phyloP scores from a whole-genome alignment of 2,797 vertebrate genomes.

The Urocyon cinereoargenteus region DNA sequence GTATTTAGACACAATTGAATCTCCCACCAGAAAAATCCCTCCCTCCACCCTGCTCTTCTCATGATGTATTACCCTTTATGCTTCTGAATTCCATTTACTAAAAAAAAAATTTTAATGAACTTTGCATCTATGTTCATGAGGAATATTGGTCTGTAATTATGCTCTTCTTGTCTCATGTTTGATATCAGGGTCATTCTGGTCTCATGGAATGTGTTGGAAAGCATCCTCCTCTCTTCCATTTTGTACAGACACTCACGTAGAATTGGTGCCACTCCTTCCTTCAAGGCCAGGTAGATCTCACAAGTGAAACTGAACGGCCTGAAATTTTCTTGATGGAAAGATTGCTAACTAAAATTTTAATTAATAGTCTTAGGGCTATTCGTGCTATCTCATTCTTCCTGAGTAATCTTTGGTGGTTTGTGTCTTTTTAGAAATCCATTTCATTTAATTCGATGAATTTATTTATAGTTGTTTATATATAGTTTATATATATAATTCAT shows the following conservation, averaged over 20 bases:
- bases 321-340: neutral
- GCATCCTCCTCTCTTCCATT: neutral
- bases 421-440: neutral
- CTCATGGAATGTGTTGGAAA: neutral
- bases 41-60: neutral
- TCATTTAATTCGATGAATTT: neutral
- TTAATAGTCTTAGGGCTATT: neutral
- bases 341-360: neutral
- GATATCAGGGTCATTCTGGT: neutral
- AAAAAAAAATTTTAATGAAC: neutral
- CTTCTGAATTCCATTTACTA: neutral
- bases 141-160: neutral
- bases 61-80: neutral
- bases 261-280: neutral
- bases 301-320: neutral
- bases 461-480: neutral
- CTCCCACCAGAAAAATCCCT: neutral
- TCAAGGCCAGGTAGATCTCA: neutral
- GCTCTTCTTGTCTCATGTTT: neutral
- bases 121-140: neutral
- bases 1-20: neutral
- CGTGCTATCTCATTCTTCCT: neutral
- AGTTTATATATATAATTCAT: neutral
- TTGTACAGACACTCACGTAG: neutral
- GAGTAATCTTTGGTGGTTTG: neutral